These are phyloP conservation scores for Steinernema khuongi DNA, from an alignment of 1,140 invertebrate genomes.

Conservation along the genomic window DNA sequence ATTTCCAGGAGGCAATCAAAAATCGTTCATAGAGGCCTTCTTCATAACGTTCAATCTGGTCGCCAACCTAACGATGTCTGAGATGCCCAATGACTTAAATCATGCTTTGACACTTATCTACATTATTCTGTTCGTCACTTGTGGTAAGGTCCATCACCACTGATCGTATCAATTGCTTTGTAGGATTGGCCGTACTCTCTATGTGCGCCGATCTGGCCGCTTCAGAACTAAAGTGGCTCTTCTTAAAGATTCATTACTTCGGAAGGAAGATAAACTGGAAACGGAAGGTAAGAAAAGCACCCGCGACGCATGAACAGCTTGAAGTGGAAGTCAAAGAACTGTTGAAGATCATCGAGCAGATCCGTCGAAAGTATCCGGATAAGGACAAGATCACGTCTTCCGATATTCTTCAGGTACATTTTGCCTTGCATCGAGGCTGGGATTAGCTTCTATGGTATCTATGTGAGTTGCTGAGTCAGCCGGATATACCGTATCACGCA, in stretches of 20 bases:
- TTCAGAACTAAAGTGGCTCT: slow-evolving; percentile 53
- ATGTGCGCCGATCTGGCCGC: slow-evolving; percentile 58
- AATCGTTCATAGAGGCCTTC: slow-evolving; percentile 54
- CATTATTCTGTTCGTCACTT: slow-evolving; percentile 56
- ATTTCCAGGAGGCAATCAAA: slow-evolving; percentile 38
- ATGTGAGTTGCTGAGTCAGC: neutral
- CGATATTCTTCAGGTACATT: slow-evolving; percentile 51
- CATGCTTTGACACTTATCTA: slow-evolving; percentile 52
- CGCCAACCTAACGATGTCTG: slow-evolving; percentile 56
- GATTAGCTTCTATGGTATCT: slow-evolving; percentile 5
- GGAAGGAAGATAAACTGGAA: slow-evolving; percentile 57
- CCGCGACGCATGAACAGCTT: slow-evolving; percentile 22
- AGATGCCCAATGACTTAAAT: slow-evolving; percentile 56
- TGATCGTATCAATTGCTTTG: slow-evolving; percentile 13
- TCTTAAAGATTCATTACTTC: slow-evolving; percentile 58
- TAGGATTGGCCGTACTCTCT: slow-evolving; percentile 55
- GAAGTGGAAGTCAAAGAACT: slow-evolving; percentile 55
- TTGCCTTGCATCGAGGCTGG: neutral
- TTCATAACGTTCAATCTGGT: slow-evolving; percentile 58
- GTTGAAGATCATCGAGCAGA: slow-evolving; percentile 55
- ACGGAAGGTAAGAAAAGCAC: slow-evolving; percentile 46
- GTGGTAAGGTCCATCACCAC: slow-evolving; percentile 44
- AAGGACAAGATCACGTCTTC: slow-evolving; percentile 54
- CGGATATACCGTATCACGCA: neutral
- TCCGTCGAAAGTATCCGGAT: slow-evolving; percentile 54